Evolutionary conservation across 2,797 vertebrate species (phyloP), one percentile per base, ranked within the genome.

Genomic region (Lithobates sylvaticus): DNA sequence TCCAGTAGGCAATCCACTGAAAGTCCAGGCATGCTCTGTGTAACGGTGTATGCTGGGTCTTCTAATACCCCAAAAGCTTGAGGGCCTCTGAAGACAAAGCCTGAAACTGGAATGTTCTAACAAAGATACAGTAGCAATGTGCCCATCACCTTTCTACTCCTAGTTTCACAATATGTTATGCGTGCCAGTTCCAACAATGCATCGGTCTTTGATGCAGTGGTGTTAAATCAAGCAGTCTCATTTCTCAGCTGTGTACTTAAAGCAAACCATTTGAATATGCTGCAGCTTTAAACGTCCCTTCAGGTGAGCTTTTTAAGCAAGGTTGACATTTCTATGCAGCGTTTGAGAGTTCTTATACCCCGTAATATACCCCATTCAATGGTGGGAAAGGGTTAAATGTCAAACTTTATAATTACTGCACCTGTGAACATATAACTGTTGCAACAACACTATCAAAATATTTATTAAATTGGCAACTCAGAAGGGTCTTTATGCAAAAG

Each of bases 181-280:
- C 23, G 54, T 65, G 6, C n/a, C 61, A 16, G 12, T 27, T 81
- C 58, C 44, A n/a, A 26, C 21, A 21, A 72, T 72, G 79, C 69
- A 73, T 69, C 39, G 16, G 50, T 81, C 47, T 32, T 81, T 81
- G 69, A 34, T 72, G 79, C 79, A 72, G 79, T 64, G 36, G 58
- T 47, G 71, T 69, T 29, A 47, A 61, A 73, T 26, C 29, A 42
- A 61, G 32, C 44, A 72, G 34, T 10, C 44, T 65, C 3, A 32
- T 80, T 54, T 67, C 44, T 29, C 21, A 47, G 70, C 18, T 34
- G 12, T 70, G 65, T 29, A 15, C 65, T 70, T 47, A 69, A n/a
- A 26, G n/a, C 34, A 64, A 8, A 50, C 65, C 13, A 54, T 44
- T 21, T 12, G 10, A 39, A 39, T 58, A 65, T 34, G 15, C 64